These are phyloP conservation scores for Oreohelix idahoensis DNA, from an alignment of 1,140 invertebrate genomes.

Conservation along the genomic window DNA sequence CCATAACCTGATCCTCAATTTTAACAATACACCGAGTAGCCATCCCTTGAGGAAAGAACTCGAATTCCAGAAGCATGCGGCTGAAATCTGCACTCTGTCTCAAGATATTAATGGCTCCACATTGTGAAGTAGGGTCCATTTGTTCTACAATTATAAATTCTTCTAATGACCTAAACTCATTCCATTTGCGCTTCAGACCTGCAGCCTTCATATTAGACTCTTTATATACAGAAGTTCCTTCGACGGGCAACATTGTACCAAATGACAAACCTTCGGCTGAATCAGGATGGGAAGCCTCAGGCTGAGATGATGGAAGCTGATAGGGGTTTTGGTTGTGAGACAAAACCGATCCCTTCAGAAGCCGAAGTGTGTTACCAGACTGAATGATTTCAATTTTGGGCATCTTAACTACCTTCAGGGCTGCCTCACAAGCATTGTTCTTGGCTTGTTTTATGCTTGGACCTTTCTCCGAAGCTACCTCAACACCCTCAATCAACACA, in stretches of 20 bases:
- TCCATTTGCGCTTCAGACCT: background rate
- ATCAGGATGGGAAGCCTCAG: background rate
- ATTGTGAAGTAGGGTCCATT: constrained; percentile 8
- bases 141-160: constrained; percentile 52
- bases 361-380: constrained; percentile 38
- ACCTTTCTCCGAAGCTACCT: constrained; percentile 45
- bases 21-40: constrained; percentile 50
- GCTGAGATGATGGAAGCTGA: background rate
- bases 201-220: constrained; percentile 36
- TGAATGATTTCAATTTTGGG: constrained; percentile 49
- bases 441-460: constrained; percentile 59
- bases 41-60: constrained; percentile 40
- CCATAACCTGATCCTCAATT: constrained; percentile 51
- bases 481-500: constrained; percentile 50
- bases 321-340: constrained; percentile 20
- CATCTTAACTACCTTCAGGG: constrained; percentile 49
- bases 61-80: constrained; percentile 53
- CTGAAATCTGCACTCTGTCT: constrained; percentile 55
- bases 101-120: constrained; percentile 42
- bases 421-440: constrained; percentile 56
- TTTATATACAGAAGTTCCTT: background rate
- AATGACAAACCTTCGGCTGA: background rate
- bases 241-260: background rate
- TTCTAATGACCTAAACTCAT: constrained; percentile 31
- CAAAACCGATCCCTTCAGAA: constrained; percentile 47